Evolutionary conservation across 2,797 vertebrate genomes (phyloP).

Genomic region (Tragopan temminckii): DNA sequence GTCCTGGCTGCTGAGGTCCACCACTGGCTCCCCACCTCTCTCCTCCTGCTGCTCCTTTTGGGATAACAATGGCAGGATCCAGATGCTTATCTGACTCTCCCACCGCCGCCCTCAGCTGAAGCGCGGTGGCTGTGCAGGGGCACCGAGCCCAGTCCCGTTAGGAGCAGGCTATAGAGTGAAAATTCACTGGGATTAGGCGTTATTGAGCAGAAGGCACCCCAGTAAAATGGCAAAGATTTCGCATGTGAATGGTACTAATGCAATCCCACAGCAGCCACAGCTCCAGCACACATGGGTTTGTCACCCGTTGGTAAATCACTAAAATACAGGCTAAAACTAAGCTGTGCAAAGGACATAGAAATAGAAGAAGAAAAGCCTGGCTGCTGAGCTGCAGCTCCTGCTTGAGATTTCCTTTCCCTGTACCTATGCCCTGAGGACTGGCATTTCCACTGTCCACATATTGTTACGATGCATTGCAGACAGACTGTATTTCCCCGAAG

Average conservation of each 20-base stretch:
- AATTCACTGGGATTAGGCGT: neutral
- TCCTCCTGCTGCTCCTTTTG: neutral
- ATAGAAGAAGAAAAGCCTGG: neutral
- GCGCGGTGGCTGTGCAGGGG: neutral
- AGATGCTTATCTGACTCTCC: slow-evolving; percentile 67
- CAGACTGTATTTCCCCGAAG: too few species aligned
- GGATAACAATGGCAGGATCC: slow-evolving; percentile 75
- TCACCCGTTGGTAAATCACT: neutral
- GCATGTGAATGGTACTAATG: too few species aligned
- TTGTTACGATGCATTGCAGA: neutral
- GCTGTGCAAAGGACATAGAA: neutral
- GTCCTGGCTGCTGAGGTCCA: neutral
- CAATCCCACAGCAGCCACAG: neutral
- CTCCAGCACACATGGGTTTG: fast-evolving
- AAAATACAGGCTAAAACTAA: fast-evolving
- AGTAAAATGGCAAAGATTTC: neutral
- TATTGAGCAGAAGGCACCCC: neutral
- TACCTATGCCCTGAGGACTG: neutral
- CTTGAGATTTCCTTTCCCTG: too few species aligned
- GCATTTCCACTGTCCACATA: neutral
- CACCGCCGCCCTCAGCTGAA: neutral
- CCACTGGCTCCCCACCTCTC: slow-evolving; percentile 8
- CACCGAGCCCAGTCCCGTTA: neutral
- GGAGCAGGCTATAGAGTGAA: neutral
- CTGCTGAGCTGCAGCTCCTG: too few species aligned